Evolutionary conservation across 2,113 vertebrate species (phyloP).

Genomic region (Syngnathoides biaculeatus): DNA sequence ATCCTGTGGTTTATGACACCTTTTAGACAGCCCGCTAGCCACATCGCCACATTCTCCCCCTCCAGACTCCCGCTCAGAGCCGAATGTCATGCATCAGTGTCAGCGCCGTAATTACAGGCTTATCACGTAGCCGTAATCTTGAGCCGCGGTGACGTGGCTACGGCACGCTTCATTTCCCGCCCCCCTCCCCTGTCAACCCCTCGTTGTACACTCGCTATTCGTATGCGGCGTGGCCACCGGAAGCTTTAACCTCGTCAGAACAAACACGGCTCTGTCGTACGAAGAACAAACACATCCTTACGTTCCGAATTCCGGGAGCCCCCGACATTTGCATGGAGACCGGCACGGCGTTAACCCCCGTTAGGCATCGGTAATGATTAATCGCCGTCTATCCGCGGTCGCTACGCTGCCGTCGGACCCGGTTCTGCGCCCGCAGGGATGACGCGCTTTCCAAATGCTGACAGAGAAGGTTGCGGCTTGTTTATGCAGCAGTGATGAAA

Average conservation of each 20-base stretch:
- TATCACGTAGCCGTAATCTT: constrained; percentile 62
- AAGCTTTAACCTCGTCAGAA: constrained; percentile 23
- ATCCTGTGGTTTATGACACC: constrained; percentile 70
- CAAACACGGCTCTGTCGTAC: constrained; percentile 5
- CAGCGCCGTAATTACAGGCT: constrained; percentile 65
- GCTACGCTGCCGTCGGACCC: background rate
- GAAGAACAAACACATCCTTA: background rate
- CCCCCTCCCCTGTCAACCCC: background rate
- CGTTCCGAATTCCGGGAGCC: background rate
- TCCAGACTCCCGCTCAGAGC: constrained; percentile 13
- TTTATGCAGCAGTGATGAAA: constrained; percentile 42
- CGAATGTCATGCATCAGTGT: constrained; percentile 64
- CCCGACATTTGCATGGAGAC: background rate
- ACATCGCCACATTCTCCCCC: constrained; percentile 37
- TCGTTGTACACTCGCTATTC: constrained; percentile 25
- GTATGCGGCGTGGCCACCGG: constrained; percentile 24
- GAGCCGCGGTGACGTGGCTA: constrained; percentile 56
- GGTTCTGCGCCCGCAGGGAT: background rate
- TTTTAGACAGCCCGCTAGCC: constrained; percentile 52
- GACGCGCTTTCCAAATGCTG: constrained; percentile 13
- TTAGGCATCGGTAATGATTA: background rate
- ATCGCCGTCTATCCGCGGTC: background rate
- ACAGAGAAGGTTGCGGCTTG: constrained; percentile 37
- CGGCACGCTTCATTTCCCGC: constrained; percentile 55
- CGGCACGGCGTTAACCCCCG: background rate